A percentile compares a stretch with the other conserved stretches of the same genome.
Conservation (phyloP, 2,797 vertebrate genomes). For the Danio tinwini region DNA sequence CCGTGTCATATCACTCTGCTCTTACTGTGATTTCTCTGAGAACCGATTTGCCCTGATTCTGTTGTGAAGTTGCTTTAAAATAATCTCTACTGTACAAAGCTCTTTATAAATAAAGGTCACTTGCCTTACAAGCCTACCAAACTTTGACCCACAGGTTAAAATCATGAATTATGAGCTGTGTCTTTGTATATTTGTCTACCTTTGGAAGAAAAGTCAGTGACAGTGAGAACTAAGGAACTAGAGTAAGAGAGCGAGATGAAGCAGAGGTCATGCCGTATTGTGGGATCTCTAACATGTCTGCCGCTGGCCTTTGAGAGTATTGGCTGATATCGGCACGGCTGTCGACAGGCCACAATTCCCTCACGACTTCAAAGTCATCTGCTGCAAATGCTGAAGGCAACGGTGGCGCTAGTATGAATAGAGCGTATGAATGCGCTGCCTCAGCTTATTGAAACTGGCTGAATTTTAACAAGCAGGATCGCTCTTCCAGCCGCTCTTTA, state of each 20-base stretch:
- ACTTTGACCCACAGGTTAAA: not conserved
- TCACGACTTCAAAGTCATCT: constrained; percentile 47
- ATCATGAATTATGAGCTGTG: constrained; percentile 5
- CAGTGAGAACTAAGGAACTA: not conserved
- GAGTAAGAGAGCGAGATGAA: constrained; percentile 50
- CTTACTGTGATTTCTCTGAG: too few relatives aligned
- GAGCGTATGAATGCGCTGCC: constrained; percentile 29
- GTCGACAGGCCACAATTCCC: constrained; percentile 45
- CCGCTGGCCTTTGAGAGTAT: constrained; percentile 40
- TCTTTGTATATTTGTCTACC: constrained; percentile 1
- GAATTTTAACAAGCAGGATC: constrained; percentile 50
- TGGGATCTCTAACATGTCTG: constrained; percentile 38
- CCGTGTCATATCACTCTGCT: too few relatives aligned
- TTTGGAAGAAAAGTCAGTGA: constrained; percentile 30
- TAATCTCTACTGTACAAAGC: too few relatives aligned
- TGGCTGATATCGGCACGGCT: constrained; percentile 41
- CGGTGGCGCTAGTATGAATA: constrained; percentile 24
- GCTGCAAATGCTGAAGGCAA: constrained; percentile 33
- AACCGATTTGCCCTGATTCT: too few relatives aligned
- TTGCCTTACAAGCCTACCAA: not conserved
- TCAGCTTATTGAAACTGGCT: constrained; percentile 35
- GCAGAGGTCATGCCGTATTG: constrained; percentile 24
- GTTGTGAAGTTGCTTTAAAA: too few relatives aligned
- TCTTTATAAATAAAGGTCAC: too few relatives aligned
- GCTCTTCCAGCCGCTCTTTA: constrained; percentile 45